Base-by-base conservation (phyloP, 2,113 vertebrate genomes). In the Australoheros scitulus region DNA sequence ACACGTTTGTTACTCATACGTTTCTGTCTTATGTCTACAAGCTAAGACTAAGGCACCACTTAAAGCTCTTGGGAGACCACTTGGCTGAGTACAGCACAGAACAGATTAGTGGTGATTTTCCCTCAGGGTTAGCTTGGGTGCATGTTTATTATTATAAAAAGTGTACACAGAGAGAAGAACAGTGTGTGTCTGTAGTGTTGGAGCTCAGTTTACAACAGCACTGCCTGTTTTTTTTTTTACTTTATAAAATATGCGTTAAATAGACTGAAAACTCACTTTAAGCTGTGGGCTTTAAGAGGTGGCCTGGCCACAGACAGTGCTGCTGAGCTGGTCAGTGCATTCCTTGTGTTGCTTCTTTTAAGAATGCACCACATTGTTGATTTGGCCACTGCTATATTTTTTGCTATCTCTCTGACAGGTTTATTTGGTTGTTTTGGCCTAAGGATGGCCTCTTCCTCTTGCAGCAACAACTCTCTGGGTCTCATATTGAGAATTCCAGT, bases 341-440 rank as follows among this genome's bases (percentile, higher is more conserved):
- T 64, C 20, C 34, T 38, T 38, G 34, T 0, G 29, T 29, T 29
- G 29, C 29, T 29, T 29, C 29, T 64, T 64, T 64, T 64, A 38
- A 14, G 17, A 64, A 0, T 64, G 34, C 7, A 38, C 1, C 52
- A 56, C 9, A 56, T 56, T 11, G 55, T 22, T 56, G 55, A 56
- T 22, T 22, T 11, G 55, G 55, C 55, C 55, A 22, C n/a, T 24
- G 9, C n/a, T 11, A 26, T 5, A 47, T 41, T 18, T 68, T 68
- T 50, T 68, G 2, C 64, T 14, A 4, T 70, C 15, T 0, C 9
- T 50, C 0, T 0, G 41, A 50, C 6, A 68, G 64, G 41, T 65
- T 43, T n/a, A 24, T 65, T 65, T 22, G 0, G 36, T 13, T 24
- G 3, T 43, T 65, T 68, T 2, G 1, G 41, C 15, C 43, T 50